Base-by-base conservation (phyloP, 2,888 invertebrate genomes). In the Chrysopilus asiliformis region DNA sequence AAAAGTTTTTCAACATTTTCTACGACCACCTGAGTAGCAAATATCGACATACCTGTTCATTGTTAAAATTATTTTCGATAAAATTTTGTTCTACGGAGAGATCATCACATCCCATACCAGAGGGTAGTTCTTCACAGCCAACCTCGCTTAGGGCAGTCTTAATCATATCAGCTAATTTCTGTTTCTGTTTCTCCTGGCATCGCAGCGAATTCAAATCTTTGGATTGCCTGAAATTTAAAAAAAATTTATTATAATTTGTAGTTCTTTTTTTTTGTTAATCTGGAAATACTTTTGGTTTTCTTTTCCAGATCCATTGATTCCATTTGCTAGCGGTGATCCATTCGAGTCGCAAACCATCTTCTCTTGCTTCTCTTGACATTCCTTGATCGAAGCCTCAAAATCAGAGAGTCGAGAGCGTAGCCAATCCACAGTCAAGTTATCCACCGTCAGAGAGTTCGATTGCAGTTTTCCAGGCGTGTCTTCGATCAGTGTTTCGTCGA, bases 391-490 rank as follows among this genome's bases (percentile, higher is more conserved):
- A 20, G 27, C n/a, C 59, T 89, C 89, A 43, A 89, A 59, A 48
- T 89, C 87, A 12, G 68, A 71, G 36, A 86, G 64, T 53, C 83
- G 82, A 45, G 78, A 79, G 50, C 85, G 74, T 38, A 94, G 64
- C 79, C 84, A 84, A 53, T 91, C 91, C 25, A 87, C 79, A 0
- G 93, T 94, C 19, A 91, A 71, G 60, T 91, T 91, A 60, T 94
- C 91, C 1, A 93, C 85, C 0, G 90, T 86, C 45, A 94, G 59
- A 54, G 82, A 80, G 64, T 86, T 86, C n/a, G 85, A 80, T 50
- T 79, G 72, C 33, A 90, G 68, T 59, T 83, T 84, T 7, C 90
- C 89, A 34, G 82, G 82, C 35, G 86, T 85, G 51, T 90, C 87
- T 52, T 89, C 85, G 22, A 90, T 80, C 41, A 93, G 70, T 48